Conservation (phyloP, 2,888 invertebrate genomes). For the Sisyra nigra region DNA sequence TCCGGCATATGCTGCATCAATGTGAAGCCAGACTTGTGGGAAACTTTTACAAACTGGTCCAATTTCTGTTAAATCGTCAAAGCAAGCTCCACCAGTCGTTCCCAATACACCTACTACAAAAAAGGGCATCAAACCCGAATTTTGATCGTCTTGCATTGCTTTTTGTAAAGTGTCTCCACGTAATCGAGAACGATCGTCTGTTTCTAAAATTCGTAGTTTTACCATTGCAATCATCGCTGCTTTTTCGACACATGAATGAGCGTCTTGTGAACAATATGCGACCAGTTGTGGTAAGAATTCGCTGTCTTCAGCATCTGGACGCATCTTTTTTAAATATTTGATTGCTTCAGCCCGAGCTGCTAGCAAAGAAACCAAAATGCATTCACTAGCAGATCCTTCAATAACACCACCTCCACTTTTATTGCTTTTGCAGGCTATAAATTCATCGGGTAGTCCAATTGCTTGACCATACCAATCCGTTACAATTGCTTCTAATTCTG, state of each 20-base stretch:
- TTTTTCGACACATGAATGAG: slow-evolving; percentile 64
- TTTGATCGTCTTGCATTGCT: slow-evolving; percentile 54
- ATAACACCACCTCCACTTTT: slow-evolving; percentile 60
- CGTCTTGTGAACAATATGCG: slow-evolving; percentile 56
- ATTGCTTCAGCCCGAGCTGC: slow-evolving; percentile 62
- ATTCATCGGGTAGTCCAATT: slow-evolving; percentile 55
- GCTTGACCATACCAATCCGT: slow-evolving; percentile 69
- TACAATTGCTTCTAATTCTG: slow-evolving; percentile 72
- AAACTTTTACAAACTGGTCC: slow-evolving; percentile 48
- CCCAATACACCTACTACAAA: slow-evolving; percentile 72
- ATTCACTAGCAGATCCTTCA: slow-evolving; percentile 72
- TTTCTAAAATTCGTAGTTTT: slow-evolving; percentile 51
- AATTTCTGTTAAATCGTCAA: slow-evolving; percentile 65
- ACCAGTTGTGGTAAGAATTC: slow-evolving; percentile 59
- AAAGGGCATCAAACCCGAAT: slow-evolving; percentile 62
- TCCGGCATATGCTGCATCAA: slow-evolving; percentile 79
- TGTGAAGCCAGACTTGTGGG: slow-evolving; percentile 66
- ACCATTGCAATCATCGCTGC: slow-evolving; percentile 64
- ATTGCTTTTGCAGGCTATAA: slow-evolving; percentile 33
- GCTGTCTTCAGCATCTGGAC: slow-evolving; percentile 41
- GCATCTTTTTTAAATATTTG: slow-evolving; percentile 39
- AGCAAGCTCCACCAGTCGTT: slow-evolving; percentile 69
- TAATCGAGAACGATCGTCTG: slow-evolving; percentile 49
- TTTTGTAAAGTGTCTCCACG: slow-evolving; percentile 43
- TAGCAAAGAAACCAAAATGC: slow-evolving; percentile 59